Base-by-base conservation (phyloP, 2,113 vertebrate species). In the Anolis sagrei region DNA sequence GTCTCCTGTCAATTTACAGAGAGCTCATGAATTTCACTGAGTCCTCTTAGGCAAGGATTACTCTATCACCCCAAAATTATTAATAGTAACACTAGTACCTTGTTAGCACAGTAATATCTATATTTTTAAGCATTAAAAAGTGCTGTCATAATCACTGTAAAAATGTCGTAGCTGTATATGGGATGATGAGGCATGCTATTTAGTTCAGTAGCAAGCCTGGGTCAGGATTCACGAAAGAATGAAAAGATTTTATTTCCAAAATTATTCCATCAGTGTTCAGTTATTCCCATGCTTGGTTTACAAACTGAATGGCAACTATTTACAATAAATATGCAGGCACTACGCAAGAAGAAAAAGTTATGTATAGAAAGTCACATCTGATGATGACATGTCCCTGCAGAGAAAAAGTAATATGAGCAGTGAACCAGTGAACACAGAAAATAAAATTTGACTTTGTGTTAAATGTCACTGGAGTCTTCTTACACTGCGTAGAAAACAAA, bases 91-190 rank as follows among this genome's bases (percentile, higher is more conserved):
- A 29, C 10, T 16, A 21, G n/a, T 51, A 58, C 3, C 23, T 25
- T 76, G 58, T 39, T 19, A 66, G n/a, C 51, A 23, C 48, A 51
- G 49, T 84, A 27, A 14, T 39, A 80, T 19, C 36, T 27, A 10
- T 48, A 49, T 76, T 49, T n/a, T 51, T 34, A 18, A 23, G 61
- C 25, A 25, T 34, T 58, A 76, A 49, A 66, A 49, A 49, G 4
- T 8, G 64, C 58, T 64, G 21, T 32, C 58, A 62, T 39, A 23
- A 36, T 36, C 7, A 58, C 34, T 27, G 36, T 62, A 64, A 32
- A 54, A n/a, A 72, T 4, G 32, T 10, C 0, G 0, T 34, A 62
- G 34, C 1, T 11, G 0, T 16, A 48, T 29, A 36, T 4, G 49
- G 16, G 18, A 36, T 34, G 4, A 7, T 36, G 1, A 66, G 3